phyloP scores from a whole-genome alignment of 2,797 vertebrate species.

The Tapirus indicus region DNA sequence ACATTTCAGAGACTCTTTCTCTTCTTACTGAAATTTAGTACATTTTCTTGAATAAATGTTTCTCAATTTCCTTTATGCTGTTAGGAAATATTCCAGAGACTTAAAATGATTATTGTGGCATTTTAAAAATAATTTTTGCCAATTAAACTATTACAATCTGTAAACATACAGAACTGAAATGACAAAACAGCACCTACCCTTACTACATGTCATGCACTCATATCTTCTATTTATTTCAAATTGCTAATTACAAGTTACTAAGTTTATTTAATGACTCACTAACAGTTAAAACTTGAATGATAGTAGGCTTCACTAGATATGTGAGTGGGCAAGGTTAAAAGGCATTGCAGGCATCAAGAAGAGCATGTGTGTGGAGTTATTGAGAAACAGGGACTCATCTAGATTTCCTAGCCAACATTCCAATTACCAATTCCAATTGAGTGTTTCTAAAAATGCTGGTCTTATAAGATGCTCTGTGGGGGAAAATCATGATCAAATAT shows the following conservation, averaged over 20 bases:
- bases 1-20: too few species aligned
- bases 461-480: neutral
- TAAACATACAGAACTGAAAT: too few species aligned
- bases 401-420: neutral
- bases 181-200: neutral
- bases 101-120: too few species aligned
- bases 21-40: too few species aligned
- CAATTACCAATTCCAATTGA: neutral
- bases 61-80: too few species aligned
- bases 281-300: neutral
- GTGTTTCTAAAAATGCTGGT: neutral
- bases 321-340: neutral
- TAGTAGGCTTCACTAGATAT: neutral
- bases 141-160: too few species aligned
- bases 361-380: neutral
- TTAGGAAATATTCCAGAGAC: too few species aligned
- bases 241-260: neutral
- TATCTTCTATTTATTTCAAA: neutral
- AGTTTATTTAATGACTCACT: neutral
- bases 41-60: too few species aligned
- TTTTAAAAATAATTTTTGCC: too few species aligned
- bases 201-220: neutral
- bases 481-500: neutral
- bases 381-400: neutral
- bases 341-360: neutral